Evolutionary conservation across 2,797 vertebrate genomes (phyloP).

Genomic region (Sebastolobus alascanus): DNA sequence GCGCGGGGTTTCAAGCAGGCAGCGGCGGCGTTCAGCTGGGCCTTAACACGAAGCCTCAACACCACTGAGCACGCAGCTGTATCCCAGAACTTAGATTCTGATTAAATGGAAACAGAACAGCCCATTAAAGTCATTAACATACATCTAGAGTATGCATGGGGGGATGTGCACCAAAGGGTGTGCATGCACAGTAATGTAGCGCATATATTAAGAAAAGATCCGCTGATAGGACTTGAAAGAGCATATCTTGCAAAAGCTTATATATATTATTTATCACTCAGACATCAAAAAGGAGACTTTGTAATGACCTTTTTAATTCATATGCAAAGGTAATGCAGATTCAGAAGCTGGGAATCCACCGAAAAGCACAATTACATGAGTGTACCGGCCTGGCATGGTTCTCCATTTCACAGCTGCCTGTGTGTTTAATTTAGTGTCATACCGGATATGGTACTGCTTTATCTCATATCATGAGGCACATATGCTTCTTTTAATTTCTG

Average conservation of each 20-base stretch:
- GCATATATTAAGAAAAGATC: conserved; percentile 83
- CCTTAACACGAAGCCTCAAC: conserved; percentile 66
- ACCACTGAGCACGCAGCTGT: conserved; percentile 65
- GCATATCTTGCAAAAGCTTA: conserved; percentile 83
- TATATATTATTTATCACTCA: conserved; percentile 85
- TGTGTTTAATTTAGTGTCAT: conserved; percentile 68
- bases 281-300: conserved; percentile 85
- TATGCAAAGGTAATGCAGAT: conserved; percentile 81
- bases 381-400: conserved; percentile 13
- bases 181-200: conserved; percentile 76
- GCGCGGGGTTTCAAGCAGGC: conserved; percentile 34
- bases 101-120: conserved; percentile 84
- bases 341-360: conserved; percentile 54
- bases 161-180: conserved; percentile 64
- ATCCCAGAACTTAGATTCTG: conserved; percentile 79
- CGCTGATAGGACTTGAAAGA: conserved; percentile 83
- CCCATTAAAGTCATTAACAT: conserved; percentile 86
- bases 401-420: conserved; percentile 55
- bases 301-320: conserved; percentile 83
- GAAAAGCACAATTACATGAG: conserved; percentile 33
- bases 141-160: conserved; percentile 74
- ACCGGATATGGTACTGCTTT: conserved; percentile 45
- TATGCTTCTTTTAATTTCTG: conserved; percentile 58
- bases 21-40: conserved; percentile 49
- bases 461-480: conserved; percentile 48